Conservation (phyloP, 2,797 vertebrate genomes). For the Sardinella longiceps region DNA sequence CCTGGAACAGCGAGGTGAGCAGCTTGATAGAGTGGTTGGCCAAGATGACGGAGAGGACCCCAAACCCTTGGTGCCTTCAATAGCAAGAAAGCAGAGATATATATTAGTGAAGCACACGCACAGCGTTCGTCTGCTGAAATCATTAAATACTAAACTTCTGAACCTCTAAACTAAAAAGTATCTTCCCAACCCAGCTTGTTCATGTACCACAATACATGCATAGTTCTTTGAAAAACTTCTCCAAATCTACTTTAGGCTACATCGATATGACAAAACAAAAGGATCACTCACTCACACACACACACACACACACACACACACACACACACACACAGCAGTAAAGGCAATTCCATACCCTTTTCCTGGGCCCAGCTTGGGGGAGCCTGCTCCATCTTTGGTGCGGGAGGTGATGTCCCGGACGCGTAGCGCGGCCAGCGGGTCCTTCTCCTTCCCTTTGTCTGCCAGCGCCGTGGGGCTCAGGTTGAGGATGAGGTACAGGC, state of each 20-base stretch:
- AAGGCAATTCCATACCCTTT: constrained; percentile 84
- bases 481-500: constrained; percentile 96
- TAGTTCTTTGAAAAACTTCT: too few species aligned
- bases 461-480: constrained; percentile 95
- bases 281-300: not conserved
- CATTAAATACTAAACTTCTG: too few species aligned
- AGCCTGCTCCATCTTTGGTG: constrained; percentile 93
- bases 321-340: not conserved
- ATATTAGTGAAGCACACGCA: not conserved
- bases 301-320: too few species aligned
- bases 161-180: too few species aligned
- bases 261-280: too few species aligned
- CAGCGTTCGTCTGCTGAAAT: too few species aligned
- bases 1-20: constrained; percentile 94
- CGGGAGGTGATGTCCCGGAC: constrained; percentile 94
- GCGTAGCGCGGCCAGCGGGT: constrained; percentile 92
- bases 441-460: constrained; percentile 98
- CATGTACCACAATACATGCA: too few species aligned
- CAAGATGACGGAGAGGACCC: constrained; percentile 92
- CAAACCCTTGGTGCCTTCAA: constrained; percentile 93
- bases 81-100: not conserved
- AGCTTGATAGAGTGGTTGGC: constrained; percentile 96
- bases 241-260: too few species aligned
- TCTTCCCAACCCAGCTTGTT: too few species aligned
- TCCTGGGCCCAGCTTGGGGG: constrained; percentile 95